A percentile compares a stretch with the other conserved stretches of the same genome.
Conservation (phyloP, 37 sponge, comb jelly and placozoan species). For the Aphrocallistes beatrix region DNA sequence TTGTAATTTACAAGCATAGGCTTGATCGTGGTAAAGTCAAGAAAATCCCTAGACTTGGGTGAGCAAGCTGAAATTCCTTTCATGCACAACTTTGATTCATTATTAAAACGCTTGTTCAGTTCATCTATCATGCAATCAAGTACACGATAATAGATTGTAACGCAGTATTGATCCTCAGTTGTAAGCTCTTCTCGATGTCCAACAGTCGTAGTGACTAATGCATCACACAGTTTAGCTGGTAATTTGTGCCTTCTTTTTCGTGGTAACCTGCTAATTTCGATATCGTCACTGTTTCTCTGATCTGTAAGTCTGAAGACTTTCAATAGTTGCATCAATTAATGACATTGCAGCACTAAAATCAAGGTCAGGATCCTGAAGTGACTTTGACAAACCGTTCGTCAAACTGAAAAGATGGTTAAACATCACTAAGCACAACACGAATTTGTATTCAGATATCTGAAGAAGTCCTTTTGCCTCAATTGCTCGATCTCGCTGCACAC, state of each 20-base stretch:
- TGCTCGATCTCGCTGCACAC: not conserved
- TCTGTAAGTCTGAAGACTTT: not conserved
- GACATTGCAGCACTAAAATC: not conserved
- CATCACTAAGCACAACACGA: not conserved
- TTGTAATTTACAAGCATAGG: conserved; percentile 25
- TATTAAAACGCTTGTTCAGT: conserved; percentile 14
- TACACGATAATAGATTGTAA: conserved; percentile 22
- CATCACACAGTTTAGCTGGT: not conserved
- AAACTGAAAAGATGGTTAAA: not conserved
- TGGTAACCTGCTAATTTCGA: conserved; percentile 10
- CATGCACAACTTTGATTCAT: conserved; percentile 5
- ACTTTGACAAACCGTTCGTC: not conserved
- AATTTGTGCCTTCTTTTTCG: not conserved
- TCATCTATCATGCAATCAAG: conserved; percentile 21
- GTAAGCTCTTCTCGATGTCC: conserved; percentile 14
- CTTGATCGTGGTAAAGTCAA: not conserved
- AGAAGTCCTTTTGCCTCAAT: not conserved
- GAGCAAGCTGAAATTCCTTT: conserved; percentile 21
- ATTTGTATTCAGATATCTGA: not conserved
- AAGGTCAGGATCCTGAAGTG: not conserved
- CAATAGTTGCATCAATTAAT: not conserved
- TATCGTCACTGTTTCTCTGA: conserved; percentile 10
- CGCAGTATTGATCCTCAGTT: conserved; percentile 21
- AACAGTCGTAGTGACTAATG: not conserved
- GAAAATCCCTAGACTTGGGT: conserved; percentile 10